A percentile compares a stretch with the other conserved stretches of the same genome.
phyloP scores from a whole-genome alignment of 2,797 vertebrate genomes.

The Ctenochaetus hawaiiensis region DNA sequence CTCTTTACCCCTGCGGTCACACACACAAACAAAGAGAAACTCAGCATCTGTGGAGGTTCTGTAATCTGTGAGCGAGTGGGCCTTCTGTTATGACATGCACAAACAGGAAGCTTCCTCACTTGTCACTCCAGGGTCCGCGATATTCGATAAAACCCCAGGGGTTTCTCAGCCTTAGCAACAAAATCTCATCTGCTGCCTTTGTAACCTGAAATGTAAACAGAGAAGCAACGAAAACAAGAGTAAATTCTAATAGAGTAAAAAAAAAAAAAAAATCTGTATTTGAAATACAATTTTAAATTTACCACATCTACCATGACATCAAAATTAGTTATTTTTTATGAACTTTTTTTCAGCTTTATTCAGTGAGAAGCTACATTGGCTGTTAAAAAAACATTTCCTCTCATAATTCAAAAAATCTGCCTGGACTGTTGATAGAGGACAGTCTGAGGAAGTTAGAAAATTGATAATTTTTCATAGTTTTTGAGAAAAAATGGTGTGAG shows the following conservation, averaged over 20 bases:
- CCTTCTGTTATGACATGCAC: neutral
- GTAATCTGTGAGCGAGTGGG: neutral
- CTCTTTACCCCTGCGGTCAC: constrained; percentile 77
- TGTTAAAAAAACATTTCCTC: no score
- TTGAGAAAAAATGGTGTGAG: no score
- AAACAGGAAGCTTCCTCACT: constrained; percentile 69
- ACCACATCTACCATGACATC: no score
- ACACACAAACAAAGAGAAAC: constrained; percentile 32
- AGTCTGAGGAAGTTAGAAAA: no score
- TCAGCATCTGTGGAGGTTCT: neutral
- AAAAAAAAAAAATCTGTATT: no score
- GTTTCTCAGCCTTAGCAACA: constrained; percentile 85
- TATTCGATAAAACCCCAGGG: constrained; percentile 90
- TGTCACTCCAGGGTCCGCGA: constrained; percentile 87
- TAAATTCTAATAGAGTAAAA: neutral
- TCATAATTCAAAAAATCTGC: no score
- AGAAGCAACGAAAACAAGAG: constrained; percentile 30
- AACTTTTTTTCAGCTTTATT: no score
- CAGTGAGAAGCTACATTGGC: no score
- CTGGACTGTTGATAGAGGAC: no score
- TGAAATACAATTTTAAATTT: no score
- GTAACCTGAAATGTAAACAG: constrained; percentile 73
- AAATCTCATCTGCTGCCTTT: constrained; percentile 67
- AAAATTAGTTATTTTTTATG: no score
- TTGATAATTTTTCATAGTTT: no score